Evolutionary conservation across 1,140 invertebrate genomes (phyloP), one percentile per base, ranked within the genome.

Genomic region (Vanessa tameamea): DNA sequence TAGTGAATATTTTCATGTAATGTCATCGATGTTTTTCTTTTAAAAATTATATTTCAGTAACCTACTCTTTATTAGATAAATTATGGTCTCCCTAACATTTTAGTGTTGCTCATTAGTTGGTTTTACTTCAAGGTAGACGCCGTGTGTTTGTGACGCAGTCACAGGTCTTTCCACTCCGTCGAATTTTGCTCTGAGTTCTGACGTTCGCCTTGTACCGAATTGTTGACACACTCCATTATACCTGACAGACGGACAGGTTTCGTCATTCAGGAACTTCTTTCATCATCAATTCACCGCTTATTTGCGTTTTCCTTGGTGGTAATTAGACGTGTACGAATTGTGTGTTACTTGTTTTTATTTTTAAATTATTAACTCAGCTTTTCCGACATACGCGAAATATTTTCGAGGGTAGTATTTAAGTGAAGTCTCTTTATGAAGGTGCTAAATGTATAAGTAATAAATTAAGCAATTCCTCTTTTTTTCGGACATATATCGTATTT

Each of bases 111-210:
- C 57, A 61, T 61, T 61, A 63, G 47, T 70, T 64, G 47, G 31
- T 70, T 64, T 69, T 47, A 69, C 51, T 47, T 14, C 68, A 63
- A 61, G 15, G 26, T 57, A 57, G 55, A 23, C 11, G 55, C 6
- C 57, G 57, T 57, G 31, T 14, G 48, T 43, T 66, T 31, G 26
- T 51, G 48, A 66, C 66, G 57, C 48, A 73, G 65, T 73, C 57
- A 64, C 57, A 69, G 37, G 72, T 67, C 53, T 61, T 73, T 67
- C 71, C 71, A 63, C 64, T 73, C 47, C n/a, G 64, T 67, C 65
- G n/a, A 55, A 53, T 68, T 68, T 68, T 43, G 64, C 53, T 66
- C 48, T 14, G 16, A 57, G 43, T 55, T 65, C 47, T 55, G 57
- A 68, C 65, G 47, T 26, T 61, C 55, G 65, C 47, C 70, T 64